Evolutionary conservation across 1,140 invertebrate species (phyloP), one percentile per base, ranked within the genome.

Genomic region (Zaprionus nigranus): DNA sequence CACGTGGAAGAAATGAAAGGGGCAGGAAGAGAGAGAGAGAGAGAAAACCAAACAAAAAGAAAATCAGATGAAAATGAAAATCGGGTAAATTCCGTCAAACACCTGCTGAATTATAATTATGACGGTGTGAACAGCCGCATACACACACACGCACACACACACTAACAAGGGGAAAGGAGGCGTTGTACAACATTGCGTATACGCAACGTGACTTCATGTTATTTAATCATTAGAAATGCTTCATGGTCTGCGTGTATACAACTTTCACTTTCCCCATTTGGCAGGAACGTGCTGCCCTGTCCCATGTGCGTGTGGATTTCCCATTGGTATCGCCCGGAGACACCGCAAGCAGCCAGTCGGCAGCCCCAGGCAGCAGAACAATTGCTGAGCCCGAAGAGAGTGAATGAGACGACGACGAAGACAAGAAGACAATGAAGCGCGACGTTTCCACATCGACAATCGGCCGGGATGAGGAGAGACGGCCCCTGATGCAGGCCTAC

Each of bases 401-500:
- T 56, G 59, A 61, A 57, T 59, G 62, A 54, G 51, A 34, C 30
- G 30, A 34, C 30, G 30, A 34, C 30, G 30, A 34, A 9, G 30
- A 87, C 61, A 69, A 92, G 30, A 34, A 9, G 30, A 87, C 61
- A 69, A 92, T 92, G 91, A 91, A 77, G 38, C 91, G 91, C 20
- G 91, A 92, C 58, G 73, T 94, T 92, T 95, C 94, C 15, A 95
- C 94, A 28, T 94, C 94, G 17, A 95, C 94, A 5, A 92, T 93
- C 51, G 93, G 94, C 83, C 49, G 93, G 17, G 91, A 94, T 57
- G 91, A 94, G 56, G 94, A 94, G 38, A 76, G 94, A 13, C 93
- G 94, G 59, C 94, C 94, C 0, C 81, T 94, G 26, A 91, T 95
- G 78, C 93, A 94, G 38, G 93, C 95, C 64, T 93, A 96, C 20